Evolutionary conservation across 2,888 invertebrate genomes (phyloP), one percentile per base, ranked within the genome.

Genomic region (Latrodectus hesperus): DNA sequence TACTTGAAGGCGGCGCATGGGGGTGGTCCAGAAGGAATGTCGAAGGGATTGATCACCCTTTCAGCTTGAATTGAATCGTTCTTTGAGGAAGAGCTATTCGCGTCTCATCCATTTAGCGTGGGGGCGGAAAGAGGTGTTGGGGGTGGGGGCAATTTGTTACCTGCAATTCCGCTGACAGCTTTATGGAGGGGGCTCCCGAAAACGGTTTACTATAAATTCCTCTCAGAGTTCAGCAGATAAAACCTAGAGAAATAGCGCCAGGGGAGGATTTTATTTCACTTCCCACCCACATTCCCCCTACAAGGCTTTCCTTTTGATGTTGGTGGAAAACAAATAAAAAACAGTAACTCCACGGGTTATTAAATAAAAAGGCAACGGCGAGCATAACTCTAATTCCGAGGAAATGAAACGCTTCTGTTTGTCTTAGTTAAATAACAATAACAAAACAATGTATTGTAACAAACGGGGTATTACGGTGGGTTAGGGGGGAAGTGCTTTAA

Each of bases 161-260:
- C 84, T 84, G 84, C 84, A 73, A 78, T 84, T 84, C 73, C 78
- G 84, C 55, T 84, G 84, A 84, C 84, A 84, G 84, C 78, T 84
- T 84, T 84, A 84, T 84, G 78, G 84, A 17, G 73, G 71, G 74
- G 53, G 65, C 51, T 65, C 77, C 76, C 60, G 64, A 51, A 84
- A 84, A 84, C 83, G 76, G 76, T 78, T 73, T 65, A 71, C 84
- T 84, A 84, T 84, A 84, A 84, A 84, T 84, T 84, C 84, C 78
- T 55, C 71, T n/a, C 84, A 16, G 70, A 17, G 65, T 73, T 77
- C 78, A 84, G 73, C 84, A 78, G 77, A 84, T 84, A 78, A 78
- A 73, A 73, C 81, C 81, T 53, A 12, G 17, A 64, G 52, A 53
- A 76, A 38, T 55, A 68, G 64, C 60, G 49, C 14, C 67, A 17